Base-by-base conservation (phyloP, 2,888 invertebrate species). In the Thymelicus acteon region DNA sequence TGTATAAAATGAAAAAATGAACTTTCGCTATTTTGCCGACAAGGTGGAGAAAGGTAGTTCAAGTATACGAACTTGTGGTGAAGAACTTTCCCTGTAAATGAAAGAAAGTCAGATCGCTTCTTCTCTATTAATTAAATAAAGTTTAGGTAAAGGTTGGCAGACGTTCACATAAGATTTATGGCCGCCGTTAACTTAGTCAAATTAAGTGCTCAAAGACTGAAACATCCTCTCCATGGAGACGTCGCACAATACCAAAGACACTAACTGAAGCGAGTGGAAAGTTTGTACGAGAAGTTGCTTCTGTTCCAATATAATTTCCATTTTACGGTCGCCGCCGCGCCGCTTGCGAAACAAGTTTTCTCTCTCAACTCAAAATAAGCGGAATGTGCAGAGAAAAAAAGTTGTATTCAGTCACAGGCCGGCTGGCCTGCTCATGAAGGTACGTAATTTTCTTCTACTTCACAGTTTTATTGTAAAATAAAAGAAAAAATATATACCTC, bases 191-290 rank as follows among this genome's bases (percentile, higher is more conserved):
- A 44, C 49, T 7, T 6, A 52, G 15, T 12, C 24, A 24, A 54
- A 54, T 12, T 10, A 54, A 54, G 54, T 12, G 0, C 2, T 24
- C 24, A 6, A 10, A 7, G 2, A 24, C 5, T 54, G 10, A 8
- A 10, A 54, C 24, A 54, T 54, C 24, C 49, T 54, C 54, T 24
- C 54, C 54, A 54, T 24, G 54, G 54, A 54, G 54, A 54, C 15
- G 8, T 12, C 6, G 4, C 49, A 15, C 10, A 12, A 44, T 44
- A 44, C 44, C 12, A 12, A 12, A 44, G 44, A 10, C 8, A 12
- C 44, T 12, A 44, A 10, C 44, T 12, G 12, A 44, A 44, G 8
- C 12, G 12, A 3, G 44, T 12, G 44, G 44, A 44, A 44, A 44
- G 12, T 44, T 40, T 44, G 12, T 44, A 4, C 44, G 44, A 44